These are phyloP conservation scores for Acridotheres tristis DNA, from an alignment of 2,797 vertebrate genomes.

Conservation along the genomic window DNA sequence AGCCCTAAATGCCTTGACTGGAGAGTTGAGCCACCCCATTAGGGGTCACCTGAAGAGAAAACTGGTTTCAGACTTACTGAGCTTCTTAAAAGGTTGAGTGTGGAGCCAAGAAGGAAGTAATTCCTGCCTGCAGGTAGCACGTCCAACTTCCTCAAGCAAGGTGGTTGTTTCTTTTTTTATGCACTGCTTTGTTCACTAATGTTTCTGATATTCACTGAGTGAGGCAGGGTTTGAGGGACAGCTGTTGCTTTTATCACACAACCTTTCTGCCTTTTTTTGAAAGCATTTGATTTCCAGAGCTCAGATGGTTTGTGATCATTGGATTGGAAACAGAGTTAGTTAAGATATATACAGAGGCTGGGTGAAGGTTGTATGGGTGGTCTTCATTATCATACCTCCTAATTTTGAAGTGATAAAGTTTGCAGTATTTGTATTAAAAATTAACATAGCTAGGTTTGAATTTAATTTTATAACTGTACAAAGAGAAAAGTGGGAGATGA, in stretches of 20 bases:
- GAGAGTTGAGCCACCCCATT: accelerated
- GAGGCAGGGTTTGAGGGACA: background rate
- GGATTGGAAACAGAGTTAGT: background rate
- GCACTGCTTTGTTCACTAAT: background rate
- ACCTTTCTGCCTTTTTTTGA: background rate
- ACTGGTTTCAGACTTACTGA: background rate
- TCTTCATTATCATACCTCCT: background rate
- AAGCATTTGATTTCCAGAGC: background rate
- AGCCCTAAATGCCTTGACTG: background rate
- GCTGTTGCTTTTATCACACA: background rate
- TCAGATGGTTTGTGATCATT: background rate
- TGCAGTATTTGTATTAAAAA: background rate
- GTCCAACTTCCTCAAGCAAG: background rate
- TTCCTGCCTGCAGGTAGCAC: background rate
- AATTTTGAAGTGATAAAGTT: background rate
- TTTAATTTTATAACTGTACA: background rate
- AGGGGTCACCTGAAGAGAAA: background rate
- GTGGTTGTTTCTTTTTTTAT: background rate
- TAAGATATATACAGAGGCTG: background rate
- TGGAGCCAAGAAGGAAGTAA: background rate
- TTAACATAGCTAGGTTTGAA: background rate
- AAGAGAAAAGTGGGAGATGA: background rate
- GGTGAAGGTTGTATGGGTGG: background rate
- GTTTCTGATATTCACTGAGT: background rate
- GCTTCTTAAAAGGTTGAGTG: background rate